Evolutionary conservation across 2,113 vertebrate species (phyloP).

Genomic region (Bufo bufo): DNA sequence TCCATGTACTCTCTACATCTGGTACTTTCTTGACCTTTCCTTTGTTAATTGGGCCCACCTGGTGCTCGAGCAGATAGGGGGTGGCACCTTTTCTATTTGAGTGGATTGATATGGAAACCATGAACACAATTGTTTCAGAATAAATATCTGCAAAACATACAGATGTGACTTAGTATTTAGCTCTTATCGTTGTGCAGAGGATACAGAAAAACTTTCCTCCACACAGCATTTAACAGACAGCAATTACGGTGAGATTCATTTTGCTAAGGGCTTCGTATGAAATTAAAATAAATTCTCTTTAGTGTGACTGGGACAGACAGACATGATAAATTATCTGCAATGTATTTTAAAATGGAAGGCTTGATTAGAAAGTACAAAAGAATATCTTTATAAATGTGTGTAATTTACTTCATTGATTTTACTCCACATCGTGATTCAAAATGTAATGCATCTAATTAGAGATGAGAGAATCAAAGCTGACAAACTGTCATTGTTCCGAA

Average conservation of each 20-base stretch:
- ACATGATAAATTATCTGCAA: slow-evolving; percentile 24
- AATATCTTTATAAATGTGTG: background rate
- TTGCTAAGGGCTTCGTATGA: background rate
- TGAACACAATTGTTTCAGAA: slow-evolving; percentile 33
- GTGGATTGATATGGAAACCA: slow-evolving; percentile 42
- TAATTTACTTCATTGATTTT: background rate
- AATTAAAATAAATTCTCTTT: slow-evolving; percentile 15
- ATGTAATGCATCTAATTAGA: background rate
- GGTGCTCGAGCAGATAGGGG: slow-evolving; percentile 49
- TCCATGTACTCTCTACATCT: slow-evolving; percentile 47
- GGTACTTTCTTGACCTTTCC: slow-evolving; percentile 56
- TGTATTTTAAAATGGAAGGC: background rate
- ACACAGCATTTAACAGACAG: background rate
- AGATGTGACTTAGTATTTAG: slow-evolving; percentile 43
- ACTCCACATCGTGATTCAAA: background rate
- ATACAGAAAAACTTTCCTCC: background rate
- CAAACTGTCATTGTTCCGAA: too few relatives aligned
- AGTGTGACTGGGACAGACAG: background rate
- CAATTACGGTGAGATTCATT: slow-evolving; percentile 2
- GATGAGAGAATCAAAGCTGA: background rate
- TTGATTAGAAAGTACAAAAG: background rate
- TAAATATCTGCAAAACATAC: slow-evolving; percentile 48
- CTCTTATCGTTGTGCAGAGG: background rate
- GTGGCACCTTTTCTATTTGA: slow-evolving; percentile 53
- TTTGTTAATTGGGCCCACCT: slow-evolving; percentile 60